Base-by-base conservation (phyloP, 2,797 vertebrate genomes). In the Sebastes steindachneri region DNA sequence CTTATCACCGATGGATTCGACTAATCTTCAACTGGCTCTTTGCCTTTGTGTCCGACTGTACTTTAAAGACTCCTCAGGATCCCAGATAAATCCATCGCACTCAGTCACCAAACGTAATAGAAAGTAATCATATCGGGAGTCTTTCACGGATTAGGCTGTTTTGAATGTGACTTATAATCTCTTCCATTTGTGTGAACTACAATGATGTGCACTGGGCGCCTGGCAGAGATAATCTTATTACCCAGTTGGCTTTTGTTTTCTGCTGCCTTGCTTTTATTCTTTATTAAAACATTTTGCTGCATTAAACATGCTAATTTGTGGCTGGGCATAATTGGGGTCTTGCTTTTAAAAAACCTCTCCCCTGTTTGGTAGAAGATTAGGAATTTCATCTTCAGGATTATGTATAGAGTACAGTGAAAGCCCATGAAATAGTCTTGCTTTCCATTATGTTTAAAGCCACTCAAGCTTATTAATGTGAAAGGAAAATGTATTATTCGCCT, bases 381-480 rank as follows among this genome's bases (percentile, higher is more conserved):
- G 86, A 93, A 95, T 96, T 95, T 93, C 90, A 94, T 95, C 91
- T 92, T 84, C 85, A 88, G 95, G 93, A 95, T 96, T 96, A 96
- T 93, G 90, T 82, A 81, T 55, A 79, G 83, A 93, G 89, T 86
- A 90, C 79, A 90, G 91, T 86, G 90, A 91, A 93, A 92, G 90
- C 91, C 93, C 90, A 91, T 94, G 91, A 94, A 95, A 95, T 92
- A 77, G 90, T 91, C 91, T 93, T 89, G 82, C 90, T 89, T 93
- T 77, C 88, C 90, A 94, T 95, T 95, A 94, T 95, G 92, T 90
- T 91, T 90, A 93, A 95, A 93, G 89, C 92, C 86, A 93, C 90
- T 95, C 90, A 92, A 84, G 93, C 91, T 93, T 93, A 95, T 93
- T 95, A 94, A 93, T 89, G 89, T 86, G 92, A 92, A 94, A 91